phyloP scores from a whole-genome alignment of 2,888 invertebrate species.

The Andrena fulva region DNA sequence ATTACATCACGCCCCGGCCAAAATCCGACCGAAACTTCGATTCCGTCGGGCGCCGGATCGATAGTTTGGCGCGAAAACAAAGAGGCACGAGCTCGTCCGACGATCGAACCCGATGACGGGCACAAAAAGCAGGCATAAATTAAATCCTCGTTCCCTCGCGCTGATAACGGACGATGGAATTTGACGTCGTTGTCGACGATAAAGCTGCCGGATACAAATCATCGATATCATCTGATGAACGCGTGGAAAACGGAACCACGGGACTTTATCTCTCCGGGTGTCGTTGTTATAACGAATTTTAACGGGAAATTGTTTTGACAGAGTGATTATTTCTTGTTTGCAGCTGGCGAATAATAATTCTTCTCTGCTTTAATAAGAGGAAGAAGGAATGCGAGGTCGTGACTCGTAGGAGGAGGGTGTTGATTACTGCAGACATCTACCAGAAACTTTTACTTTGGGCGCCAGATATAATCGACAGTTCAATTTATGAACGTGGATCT shows the following conservation, averaged over 20 bases:
- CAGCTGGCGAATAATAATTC: not conserved
- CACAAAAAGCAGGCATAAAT: constrained; percentile 27
- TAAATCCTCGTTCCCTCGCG: constrained; percentile 3
- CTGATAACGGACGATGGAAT: not conserved
- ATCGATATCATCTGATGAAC: constrained; percentile 19
- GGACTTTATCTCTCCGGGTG: not conserved
- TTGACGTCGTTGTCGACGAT: constrained; percentile 1
- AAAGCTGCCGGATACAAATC: not conserved
- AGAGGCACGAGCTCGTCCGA: not conserved
- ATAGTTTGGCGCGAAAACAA: constrained; percentile 3
- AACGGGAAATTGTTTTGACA: too few species aligned
- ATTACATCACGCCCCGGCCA: constrained; percentile 3
- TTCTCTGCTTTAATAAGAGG: not conserved
- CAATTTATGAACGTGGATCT: too few species aligned
- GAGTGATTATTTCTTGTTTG: not conserved
- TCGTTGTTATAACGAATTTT: not conserved
- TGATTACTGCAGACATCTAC: not conserved
- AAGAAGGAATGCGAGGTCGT: not conserved
- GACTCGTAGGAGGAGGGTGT: not conserved
- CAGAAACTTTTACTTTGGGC: too few species aligned
- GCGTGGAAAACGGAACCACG: not conserved
- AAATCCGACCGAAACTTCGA: not conserved
- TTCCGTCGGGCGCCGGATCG: constrained; percentile 1
- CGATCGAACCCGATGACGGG: not conserved
- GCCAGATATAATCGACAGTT: too few species aligned